These are phyloP conservation scores for Stercorarius parasiticus DNA, from an alignment of 2,113 vertebrate species.

Conservation along the genomic window DNA sequence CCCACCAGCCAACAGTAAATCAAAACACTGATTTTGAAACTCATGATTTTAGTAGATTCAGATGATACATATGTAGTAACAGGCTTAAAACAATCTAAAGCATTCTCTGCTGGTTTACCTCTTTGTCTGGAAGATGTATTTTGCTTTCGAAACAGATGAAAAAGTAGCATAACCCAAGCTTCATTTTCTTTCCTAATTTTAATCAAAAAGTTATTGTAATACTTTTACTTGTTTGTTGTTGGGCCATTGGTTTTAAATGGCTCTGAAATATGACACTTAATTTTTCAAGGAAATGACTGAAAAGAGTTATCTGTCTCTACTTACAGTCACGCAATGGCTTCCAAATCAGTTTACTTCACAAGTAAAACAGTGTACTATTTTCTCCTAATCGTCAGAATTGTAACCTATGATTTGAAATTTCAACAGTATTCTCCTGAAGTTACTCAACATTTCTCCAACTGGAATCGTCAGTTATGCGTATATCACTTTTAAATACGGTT, in stretches of 20 bases:
- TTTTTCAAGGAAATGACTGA: background rate
- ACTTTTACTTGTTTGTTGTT: background rate
- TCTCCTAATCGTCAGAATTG: background rate
- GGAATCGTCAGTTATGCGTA: background rate
- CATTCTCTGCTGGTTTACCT: background rate
- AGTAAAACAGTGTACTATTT: background rate
- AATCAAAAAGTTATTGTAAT: background rate
- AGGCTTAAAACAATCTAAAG: background rate
- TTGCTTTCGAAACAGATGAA: background rate
- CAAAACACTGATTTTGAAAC: background rate
- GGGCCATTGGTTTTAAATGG: background rate
- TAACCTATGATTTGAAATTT: background rate
- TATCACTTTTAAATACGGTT: background rate
- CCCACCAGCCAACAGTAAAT: background rate
- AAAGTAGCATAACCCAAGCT: background rate
- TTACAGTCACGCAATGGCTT: background rate
- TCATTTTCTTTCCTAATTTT: background rate
- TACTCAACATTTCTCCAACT: background rate
- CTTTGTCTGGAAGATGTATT: background rate
- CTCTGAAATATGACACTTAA: background rate
- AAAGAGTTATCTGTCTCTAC: background rate
- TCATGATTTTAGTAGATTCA: background rate
- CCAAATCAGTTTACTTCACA: background rate
- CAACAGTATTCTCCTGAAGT: background rate
- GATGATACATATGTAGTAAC: background rate